Conservation (phyloP, 2,888 invertebrate genomes). For the Ptilodon capucinus region DNA sequence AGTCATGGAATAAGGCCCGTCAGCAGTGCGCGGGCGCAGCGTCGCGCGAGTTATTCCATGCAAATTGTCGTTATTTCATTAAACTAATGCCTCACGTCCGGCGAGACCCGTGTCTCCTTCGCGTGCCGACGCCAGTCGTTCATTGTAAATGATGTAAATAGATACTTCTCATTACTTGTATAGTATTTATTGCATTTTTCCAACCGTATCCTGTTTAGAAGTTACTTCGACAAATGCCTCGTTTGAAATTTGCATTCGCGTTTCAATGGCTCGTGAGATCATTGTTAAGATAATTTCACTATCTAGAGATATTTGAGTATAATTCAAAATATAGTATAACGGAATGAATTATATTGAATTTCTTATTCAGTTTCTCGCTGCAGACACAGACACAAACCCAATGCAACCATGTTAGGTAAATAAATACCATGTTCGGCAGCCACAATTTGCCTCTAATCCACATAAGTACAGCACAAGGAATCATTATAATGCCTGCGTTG, state of each 20-base stretch:
- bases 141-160: constrained; percentile 35
- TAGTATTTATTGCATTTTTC: constrained; percentile 12
- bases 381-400: too few relatives aligned
- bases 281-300: not conserved
- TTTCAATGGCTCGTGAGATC: too few relatives aligned
- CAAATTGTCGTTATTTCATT: constrained; percentile 70
- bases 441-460: constrained; percentile 4
- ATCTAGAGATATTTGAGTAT: not conserved
- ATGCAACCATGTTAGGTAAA: too few relatives aligned
- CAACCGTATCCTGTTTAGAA: constrained; percentile 4
- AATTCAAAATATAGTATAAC: too few relatives aligned
- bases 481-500: constrained; percentile 26
- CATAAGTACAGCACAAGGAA: constrained; percentile 17
- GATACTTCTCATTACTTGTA: constrained; percentile 16
- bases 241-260: not conserved
- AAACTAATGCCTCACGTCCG: constrained; percentile 68
- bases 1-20: constrained; percentile 37
- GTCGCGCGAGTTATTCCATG: constrained; percentile 39
- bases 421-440: not conserved
- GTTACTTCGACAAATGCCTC: not conserved
- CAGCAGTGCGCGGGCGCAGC: constrained; percentile 20
- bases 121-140: constrained; percentile 42
- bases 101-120: constrained; percentile 54
- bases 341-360: too few relatives aligned
- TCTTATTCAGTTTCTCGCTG: too few relatives aligned